phyloP scores from a whole-genome alignment of 2,888 invertebrate genomes.

The Uropetala carovei region DNA sequence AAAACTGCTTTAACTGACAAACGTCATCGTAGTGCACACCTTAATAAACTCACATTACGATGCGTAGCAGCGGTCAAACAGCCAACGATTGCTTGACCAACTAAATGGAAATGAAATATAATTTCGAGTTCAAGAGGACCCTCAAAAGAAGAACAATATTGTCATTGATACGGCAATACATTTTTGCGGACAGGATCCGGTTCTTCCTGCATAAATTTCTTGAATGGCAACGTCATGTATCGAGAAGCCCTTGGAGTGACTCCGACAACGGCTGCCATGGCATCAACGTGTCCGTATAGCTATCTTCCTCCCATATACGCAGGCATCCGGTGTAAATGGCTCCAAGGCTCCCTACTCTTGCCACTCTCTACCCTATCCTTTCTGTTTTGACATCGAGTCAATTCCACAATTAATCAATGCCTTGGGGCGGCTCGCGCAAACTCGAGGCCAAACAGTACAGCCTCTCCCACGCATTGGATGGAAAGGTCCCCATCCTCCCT shows the following conservation, averaged over 20 bases:
- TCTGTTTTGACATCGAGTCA: conserved; percentile 50
- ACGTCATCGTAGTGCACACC: no score
- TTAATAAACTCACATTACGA: no score
- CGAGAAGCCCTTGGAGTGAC: conserved; percentile 53
- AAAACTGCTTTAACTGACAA: no score
- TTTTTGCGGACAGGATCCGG: not conserved
- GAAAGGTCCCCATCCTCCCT: not conserved
- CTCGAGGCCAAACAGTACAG: not conserved
- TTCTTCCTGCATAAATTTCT: not conserved
- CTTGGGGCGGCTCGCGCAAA: conserved; percentile 6
- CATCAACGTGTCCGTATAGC: conserved; percentile 10
- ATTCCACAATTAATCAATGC: conserved; percentile 60
- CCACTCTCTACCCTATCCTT: not conserved
- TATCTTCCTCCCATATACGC: conserved; percentile 26
- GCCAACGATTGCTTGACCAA: no score
- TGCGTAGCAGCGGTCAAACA: no score
- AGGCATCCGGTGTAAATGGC: conserved; percentile 60
- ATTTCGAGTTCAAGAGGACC: no score
- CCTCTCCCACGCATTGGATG: not conserved
- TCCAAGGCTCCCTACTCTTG: not conserved
- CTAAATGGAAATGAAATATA: no score
- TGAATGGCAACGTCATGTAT: conserved; percentile 44
- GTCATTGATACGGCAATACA: not conserved
- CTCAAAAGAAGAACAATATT: no score
- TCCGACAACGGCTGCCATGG: conserved; percentile 23